Conservation (phyloP, 2,797 vertebrate genomes). For the Poecilia picta region DNA sequence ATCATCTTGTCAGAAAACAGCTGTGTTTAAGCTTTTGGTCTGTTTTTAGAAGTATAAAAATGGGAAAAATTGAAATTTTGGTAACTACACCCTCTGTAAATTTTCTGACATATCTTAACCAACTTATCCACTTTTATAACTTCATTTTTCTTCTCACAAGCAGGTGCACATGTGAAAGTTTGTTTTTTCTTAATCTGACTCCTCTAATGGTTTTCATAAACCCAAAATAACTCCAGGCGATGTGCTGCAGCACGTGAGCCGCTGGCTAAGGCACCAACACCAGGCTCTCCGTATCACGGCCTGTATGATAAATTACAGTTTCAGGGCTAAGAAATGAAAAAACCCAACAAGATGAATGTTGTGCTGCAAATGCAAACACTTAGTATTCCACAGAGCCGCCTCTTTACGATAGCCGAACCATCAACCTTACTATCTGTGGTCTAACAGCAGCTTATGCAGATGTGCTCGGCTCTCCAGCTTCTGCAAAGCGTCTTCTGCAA, state of each 20-base stretch:
- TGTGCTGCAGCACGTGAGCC: conserved; percentile 31
- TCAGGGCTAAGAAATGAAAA: conserved; percentile 32
- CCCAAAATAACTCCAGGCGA: conserved; percentile 31
- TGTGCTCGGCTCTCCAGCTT: conserved; percentile 43
- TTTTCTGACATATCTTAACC: not conserved
- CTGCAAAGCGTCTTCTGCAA: conserved; percentile 66
- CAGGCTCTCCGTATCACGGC: conserved; percentile 31
- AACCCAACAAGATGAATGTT: conserved; percentile 52
- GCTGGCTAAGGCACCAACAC: conserved; percentile 35
- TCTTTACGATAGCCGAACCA: conserved; percentile 74
- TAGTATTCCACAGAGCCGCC: conserved; percentile 65
- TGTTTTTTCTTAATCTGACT: not conserved
- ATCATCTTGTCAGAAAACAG: too few relatives aligned
- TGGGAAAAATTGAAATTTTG: too few relatives aligned
- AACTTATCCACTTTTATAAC: not conserved
- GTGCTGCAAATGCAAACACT: conserved; percentile 65
- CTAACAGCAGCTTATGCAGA: conserved; percentile 81
- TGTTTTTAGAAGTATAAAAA: too few relatives aligned
- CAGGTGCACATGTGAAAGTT: not conserved
- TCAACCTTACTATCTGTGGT: conserved; percentile 61
- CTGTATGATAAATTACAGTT: conserved; percentile 71
- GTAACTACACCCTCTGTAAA: not conserved
- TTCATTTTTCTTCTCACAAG: not conserved
- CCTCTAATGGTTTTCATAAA: conserved; percentile 23
- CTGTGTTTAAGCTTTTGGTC: too few relatives aligned